Conservation (phyloP, 1,140 invertebrate species). For the Tribolium madens region DNA sequence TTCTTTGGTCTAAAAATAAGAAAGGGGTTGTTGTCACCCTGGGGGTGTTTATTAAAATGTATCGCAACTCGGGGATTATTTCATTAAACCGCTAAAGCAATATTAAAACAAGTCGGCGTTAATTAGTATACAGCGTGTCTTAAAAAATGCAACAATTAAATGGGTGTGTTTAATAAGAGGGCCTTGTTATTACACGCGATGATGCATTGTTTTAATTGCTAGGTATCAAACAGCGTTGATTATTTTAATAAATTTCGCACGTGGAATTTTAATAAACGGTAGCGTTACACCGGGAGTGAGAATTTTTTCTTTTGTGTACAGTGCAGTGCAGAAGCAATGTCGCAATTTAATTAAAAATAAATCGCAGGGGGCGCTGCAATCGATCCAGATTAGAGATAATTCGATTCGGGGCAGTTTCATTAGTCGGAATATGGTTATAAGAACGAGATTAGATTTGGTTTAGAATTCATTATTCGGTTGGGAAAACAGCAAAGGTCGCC, state of each 20-base stretch:
- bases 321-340: too few species aligned
- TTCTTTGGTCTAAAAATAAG: background rate
- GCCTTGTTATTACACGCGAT: conserved; percentile 42
- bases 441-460: conserved; percentile 23
- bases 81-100: conserved; percentile 47
- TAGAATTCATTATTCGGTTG: conserved; percentile 43
- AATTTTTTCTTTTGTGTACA: background rate
- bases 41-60: conserved; percentile 49
- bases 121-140: conserved; percentile 41
- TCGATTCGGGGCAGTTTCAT: conserved; percentile 4
- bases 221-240: conserved; percentile 47
- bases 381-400: conserved; percentile 12
- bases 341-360: too few species aligned
- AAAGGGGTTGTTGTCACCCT: conserved; percentile 31
- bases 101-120: conserved; percentile 50
- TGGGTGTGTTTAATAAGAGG: background rate
- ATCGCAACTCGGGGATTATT: conserved; percentile 46
- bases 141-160: conserved; percentile 50
- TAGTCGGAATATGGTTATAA: conserved; percentile 6
- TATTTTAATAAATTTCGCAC: conserved; percentile 47
- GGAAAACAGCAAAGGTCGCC: conserved; percentile 31
- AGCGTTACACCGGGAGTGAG: background rate
- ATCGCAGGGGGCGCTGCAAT: background rate
- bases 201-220: conserved; percentile 51
- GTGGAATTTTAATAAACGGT: conserved; percentile 36